A percentile compares a stretch with the other conserved stretches of the same genome.
These are phyloP conservation scores for Sylvia atricapilla DNA, from an alignment of 2,113 vertebrate species.

Conservation along the genomic window DNA sequence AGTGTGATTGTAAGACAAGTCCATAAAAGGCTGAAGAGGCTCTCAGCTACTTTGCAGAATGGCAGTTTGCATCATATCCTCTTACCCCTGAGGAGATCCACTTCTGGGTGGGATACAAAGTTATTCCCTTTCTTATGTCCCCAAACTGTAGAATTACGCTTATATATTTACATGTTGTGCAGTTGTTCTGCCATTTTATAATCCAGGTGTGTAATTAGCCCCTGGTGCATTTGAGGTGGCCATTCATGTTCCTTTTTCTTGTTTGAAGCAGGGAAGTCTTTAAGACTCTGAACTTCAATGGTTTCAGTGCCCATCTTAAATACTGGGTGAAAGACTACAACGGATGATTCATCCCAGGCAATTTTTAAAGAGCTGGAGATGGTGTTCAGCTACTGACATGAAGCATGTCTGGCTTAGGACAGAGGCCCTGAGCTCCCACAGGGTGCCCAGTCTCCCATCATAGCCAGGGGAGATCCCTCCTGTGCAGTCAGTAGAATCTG, in stretches of 20 bases:
- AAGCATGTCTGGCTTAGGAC: neutral
- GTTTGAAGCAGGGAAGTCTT: neutral
- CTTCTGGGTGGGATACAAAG: neutral
- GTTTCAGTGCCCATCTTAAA: neutral
- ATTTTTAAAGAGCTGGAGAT: neutral
- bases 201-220: neutral
- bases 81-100: neutral
- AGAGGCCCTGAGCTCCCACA: fast-evolving
- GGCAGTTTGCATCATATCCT: neutral
- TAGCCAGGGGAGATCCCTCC: neutral
- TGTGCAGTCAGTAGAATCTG: neutral
- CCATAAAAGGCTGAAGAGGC: neutral
- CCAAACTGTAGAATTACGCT: neutral
- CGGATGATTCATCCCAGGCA: neutral
- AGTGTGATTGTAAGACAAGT: neutral
- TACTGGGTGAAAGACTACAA: neutral
- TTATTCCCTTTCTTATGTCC: neutral
- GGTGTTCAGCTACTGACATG: neutral
- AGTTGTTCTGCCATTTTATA: neutral
- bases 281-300: neutral
- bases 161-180: neutral
- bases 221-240: neutral
- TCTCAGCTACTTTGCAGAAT: neutral
- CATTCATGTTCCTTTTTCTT: neutral
- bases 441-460: neutral